Evolutionary conservation across 2,113 vertebrate genomes (phyloP).

Genomic region (Phaethon lepturus): DNA sequence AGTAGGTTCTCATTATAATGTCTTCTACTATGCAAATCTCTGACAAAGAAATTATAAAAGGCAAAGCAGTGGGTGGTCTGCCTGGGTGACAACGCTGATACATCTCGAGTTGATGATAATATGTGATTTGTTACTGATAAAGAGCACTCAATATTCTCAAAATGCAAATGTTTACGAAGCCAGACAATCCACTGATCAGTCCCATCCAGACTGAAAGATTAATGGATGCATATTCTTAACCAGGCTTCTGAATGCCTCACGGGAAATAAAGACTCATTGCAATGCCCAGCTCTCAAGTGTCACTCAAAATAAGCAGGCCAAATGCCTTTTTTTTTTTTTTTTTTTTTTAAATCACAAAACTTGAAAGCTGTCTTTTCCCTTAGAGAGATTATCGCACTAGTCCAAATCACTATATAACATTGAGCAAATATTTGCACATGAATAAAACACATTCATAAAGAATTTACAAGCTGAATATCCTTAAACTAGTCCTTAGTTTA

Average conservation of each 20-base stretch:
- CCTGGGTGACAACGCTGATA: neutral
- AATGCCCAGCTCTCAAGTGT: neutral
- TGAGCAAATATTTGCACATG: neutral
- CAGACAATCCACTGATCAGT: neutral
- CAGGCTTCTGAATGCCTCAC: neutral
- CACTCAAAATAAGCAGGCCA: neutral
- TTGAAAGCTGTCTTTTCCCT: neutral
- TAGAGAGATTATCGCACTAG: neutral
- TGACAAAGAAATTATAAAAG: conserved; percentile 6
- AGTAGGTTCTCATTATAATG: neutral
- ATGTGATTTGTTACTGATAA: conserved; percentile 17
- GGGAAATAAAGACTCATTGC: neutral
- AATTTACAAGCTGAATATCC: neutral
- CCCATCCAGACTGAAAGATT: neutral
- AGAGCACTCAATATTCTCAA: neutral
- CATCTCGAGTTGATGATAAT: neutral
- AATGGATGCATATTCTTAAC: neutral
- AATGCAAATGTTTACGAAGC: conserved; percentile 14
- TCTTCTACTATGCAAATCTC: neutral
- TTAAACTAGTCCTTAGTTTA: neutral
- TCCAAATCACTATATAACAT: neutral
- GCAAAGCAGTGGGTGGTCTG: neutral
- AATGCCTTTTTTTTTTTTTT: neutral
- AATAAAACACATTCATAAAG: neutral
- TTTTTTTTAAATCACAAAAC: neutral